Evolutionary conservation across 1,140 invertebrate species (phyloP).

Genomic region (Phortica variegata): DNA sequence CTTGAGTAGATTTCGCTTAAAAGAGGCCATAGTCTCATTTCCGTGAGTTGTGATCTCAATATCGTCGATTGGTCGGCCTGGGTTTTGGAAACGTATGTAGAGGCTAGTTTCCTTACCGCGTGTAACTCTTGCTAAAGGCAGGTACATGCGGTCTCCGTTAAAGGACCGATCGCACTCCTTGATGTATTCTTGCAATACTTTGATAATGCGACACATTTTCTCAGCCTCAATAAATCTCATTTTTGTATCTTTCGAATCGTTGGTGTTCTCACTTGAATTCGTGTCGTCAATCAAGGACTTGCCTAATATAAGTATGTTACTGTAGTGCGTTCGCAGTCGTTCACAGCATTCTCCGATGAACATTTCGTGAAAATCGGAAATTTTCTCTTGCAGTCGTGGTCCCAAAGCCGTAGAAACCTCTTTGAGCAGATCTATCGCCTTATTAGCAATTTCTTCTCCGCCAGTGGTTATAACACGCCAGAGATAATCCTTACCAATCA

Average conservation of each 20-base stretch:
- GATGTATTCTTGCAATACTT: slow-evolving; percentile 93
- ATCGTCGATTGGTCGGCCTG: slow-evolving; percentile 87
- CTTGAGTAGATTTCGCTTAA: slow-evolving; percentile 68
- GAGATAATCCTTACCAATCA: slow-evolving; percentile 94
- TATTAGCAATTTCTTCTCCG: slow-evolving; percentile 86
- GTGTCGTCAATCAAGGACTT: slow-evolving; percentile 51
- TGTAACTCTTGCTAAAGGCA: slow-evolving; percentile 66
- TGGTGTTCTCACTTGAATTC: slow-evolving; percentile 44
- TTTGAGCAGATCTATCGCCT: slow-evolving; percentile 87
- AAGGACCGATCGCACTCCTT: slow-evolving; percentile 93
- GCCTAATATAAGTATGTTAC: slow-evolving; percentile 61
- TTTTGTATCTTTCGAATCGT: slow-evolving; percentile 48
- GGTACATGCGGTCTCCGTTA: slow-evolving; percentile 82
- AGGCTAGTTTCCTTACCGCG: slow-evolving; percentile 87
- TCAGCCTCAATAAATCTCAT: slow-evolving; percentile 69
- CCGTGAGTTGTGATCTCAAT: slow-evolving; percentile 90
- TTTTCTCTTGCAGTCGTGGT: slow-evolving; percentile 69
- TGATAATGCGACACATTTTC: slow-evolving; percentile 90
- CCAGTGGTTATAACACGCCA: slow-evolving; percentile 91
- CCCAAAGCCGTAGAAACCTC: slow-evolving; percentile 94
- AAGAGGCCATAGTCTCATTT: slow-evolving; percentile 75
- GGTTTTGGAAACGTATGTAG: slow-evolving; percentile 86
- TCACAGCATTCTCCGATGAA: slow-evolving; percentile 90
- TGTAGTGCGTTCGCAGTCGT: slow-evolving; percentile 80
- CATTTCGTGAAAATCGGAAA: slow-evolving; percentile 82